Conservation (phyloP, 2,888 invertebrate genomes). For the Drosophila siamana region DNA sequence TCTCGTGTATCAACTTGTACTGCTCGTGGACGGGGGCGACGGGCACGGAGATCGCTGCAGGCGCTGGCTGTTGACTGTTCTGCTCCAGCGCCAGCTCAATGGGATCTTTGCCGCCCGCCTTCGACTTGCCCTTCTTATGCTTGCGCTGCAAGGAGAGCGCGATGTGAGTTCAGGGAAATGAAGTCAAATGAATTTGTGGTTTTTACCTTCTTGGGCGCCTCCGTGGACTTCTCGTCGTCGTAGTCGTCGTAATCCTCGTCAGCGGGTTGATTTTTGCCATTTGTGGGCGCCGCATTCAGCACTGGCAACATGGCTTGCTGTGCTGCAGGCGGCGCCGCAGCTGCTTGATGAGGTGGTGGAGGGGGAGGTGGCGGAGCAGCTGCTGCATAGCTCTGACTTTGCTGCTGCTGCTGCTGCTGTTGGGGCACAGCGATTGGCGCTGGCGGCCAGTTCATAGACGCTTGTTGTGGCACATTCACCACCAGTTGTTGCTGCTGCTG, state of each 20-base stretch:
- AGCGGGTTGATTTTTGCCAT: conserved; percentile 47
- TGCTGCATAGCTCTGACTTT: conserved; percentile 51
- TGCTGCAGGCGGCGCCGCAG: conserved; percentile 12
- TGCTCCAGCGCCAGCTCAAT: conserved; percentile 73
- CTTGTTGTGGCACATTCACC: conserved; percentile 51
- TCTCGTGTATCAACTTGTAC: conserved; percentile 84
- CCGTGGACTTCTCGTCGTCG: conserved; percentile 81
- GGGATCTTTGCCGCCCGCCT: conserved; percentile 63
- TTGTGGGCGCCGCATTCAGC: conserved; percentile 50
- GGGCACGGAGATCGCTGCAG: conserved; percentile 58
- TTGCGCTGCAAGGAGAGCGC: conserved; percentile 69
- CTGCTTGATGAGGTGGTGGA: too few relatives aligned
- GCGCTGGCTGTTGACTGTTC: conserved; percentile 50
- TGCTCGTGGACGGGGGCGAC: conserved; percentile 83
- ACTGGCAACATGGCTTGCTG: conserved; percentile 64
- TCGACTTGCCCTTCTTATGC: conserved; percentile 78
- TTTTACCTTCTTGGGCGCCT: conserved; percentile 80
- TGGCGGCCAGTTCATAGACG: conserved; percentile 70
- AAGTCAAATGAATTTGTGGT: too few relatives aligned
- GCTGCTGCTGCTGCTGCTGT: conserved; percentile 50
- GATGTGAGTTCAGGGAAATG: not conserved
- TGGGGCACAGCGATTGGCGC: conserved; percentile 49
- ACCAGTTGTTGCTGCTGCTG: conserved; percentile 43
- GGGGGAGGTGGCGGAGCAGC: too few relatives aligned
- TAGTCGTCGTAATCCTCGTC: conserved; percentile 80